These are phyloP conservation scores for Bellardia bayeri DNA, from an alignment of 2,888 invertebrate species.

Conservation along the genomic window DNA sequence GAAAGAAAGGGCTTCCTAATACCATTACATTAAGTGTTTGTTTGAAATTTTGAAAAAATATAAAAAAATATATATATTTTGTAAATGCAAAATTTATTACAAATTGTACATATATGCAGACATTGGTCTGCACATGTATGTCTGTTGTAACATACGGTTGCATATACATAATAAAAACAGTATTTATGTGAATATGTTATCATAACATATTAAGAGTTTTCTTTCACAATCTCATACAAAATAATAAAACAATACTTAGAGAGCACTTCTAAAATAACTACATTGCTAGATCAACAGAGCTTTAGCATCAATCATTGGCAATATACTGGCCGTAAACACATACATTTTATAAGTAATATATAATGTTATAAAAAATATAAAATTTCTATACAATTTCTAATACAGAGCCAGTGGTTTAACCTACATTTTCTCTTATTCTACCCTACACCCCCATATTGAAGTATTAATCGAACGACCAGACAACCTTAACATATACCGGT, in stretches of 20 bases:
- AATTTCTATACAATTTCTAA: too few relatives aligned
- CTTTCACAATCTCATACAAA: background rate
- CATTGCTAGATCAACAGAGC: background rate
- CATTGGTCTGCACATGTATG: background rate
- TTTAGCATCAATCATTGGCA: too few relatives aligned
- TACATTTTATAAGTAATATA: too few relatives aligned
- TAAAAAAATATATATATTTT: background rate
- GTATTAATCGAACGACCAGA: too few relatives aligned
- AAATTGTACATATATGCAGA: background rate
- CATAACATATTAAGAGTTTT: background rate
- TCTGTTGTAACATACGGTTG: background rate
- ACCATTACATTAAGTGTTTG: background rate
- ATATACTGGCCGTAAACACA: too few relatives aligned
- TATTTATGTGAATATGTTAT: background rate
- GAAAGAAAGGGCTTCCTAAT: background rate
- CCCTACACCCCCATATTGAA: too few relatives aligned
- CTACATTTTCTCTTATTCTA: too few relatives aligned
- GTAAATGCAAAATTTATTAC: constrained; percentile 25
- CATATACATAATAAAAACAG: background rate
- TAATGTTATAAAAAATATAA: too few relatives aligned
- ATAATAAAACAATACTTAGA: background rate
- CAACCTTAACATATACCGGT: too few relatives aligned
- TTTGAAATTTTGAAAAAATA: background rate
- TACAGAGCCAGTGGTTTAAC: too few relatives aligned
- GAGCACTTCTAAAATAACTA: background rate